phyloP scores from a whole-genome alignment of 2,888 invertebrate genomes.

The Stramonita haemastoma region DNA sequence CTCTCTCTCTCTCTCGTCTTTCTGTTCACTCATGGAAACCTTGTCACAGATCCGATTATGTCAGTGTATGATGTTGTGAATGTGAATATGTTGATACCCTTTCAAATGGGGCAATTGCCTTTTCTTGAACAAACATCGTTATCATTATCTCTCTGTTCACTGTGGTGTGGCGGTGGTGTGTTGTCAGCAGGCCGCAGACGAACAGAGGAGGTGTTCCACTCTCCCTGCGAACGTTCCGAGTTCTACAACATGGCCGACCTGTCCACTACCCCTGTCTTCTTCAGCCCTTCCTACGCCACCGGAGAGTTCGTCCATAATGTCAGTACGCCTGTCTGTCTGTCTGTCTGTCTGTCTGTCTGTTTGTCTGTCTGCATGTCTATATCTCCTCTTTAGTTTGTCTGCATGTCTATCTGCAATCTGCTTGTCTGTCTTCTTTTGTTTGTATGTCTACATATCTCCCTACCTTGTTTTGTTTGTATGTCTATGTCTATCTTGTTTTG shows the following conservation, averaged over 20 bases:
- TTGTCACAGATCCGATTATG: no score
- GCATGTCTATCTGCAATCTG: no score
- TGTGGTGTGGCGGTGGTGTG: not conserved
- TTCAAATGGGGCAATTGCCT: no score
- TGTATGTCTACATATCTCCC: no score
- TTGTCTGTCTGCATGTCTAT: not conserved
- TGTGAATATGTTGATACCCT: no score
- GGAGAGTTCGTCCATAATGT: constrained; percentile 51
- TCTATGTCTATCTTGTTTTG: no score
- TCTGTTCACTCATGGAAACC: no score
- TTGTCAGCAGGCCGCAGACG: constrained; percentile 57
- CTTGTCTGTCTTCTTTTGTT: no score
- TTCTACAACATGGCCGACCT: constrained; percentile 99
- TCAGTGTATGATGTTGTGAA: no score
- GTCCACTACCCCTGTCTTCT: constrained; percentile 94
- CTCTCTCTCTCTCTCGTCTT: not conserved
- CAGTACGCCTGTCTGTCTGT: not conserved
- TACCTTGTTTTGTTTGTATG: no score
- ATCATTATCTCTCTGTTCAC: not conserved
- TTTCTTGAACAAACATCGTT: no score
- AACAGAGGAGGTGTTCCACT: constrained; percentile 90
- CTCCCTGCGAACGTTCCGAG: constrained; percentile 95
- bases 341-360: not conserved
- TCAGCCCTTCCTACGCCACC: constrained; percentile 81
- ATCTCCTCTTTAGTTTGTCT: no score